A percentile compares a stretch with the other conserved stretches of the same genome.
Evolutionary conservation across 2,797 vertebrate species (phyloP).

Genomic region (Sparidentex hasta): DNA sequence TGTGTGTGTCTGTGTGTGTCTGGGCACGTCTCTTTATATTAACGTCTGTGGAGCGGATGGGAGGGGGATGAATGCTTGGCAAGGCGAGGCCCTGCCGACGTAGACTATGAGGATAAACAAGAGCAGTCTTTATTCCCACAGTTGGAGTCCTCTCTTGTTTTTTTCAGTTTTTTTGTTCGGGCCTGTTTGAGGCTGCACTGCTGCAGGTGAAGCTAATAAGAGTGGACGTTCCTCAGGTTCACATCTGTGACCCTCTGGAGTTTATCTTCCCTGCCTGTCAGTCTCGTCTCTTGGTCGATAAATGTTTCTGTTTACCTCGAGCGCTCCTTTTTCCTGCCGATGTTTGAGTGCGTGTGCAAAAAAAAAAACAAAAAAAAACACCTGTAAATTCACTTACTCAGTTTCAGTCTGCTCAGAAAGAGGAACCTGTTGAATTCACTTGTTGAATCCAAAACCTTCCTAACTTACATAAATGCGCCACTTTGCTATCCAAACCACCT

Average conservation of each 20-base stretch:
- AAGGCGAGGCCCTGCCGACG: slow-evolving; percentile 56
- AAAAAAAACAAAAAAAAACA: background rate
- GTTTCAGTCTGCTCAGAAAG: slow-evolving; percentile 14
- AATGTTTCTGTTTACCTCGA: slow-evolving; percentile 51
- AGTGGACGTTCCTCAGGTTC: slow-evolving; percentile 72
- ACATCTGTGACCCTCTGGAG: slow-evolving; percentile 72
- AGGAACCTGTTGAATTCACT: slow-evolving; percentile 69
- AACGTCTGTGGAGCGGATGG: slow-evolving; percentile 54
- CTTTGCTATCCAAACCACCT: slow-evolving; percentile 41
- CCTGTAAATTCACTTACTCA: slow-evolving; percentile 3
- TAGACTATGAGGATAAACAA: slow-evolving; percentile 70
- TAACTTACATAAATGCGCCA: slow-evolving; percentile 5
- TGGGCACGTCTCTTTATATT: slow-evolving; percentile 72
- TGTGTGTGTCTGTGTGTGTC: slow-evolving; percentile 21
- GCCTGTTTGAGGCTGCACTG: slow-evolving; percentile 41
- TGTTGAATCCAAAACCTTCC: slow-evolving; percentile 35
- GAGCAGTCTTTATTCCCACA: slow-evolving; percentile 66
- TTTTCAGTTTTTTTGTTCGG: slow-evolving; percentile 32
- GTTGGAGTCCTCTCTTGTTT: slow-evolving; percentile 58
- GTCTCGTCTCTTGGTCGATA: slow-evolving; percentile 64
- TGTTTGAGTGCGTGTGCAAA: slow-evolving; percentile 3
- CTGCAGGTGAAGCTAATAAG: slow-evolving; percentile 77
- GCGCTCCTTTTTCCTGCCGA: background rate
- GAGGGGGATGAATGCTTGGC: slow-evolving; percentile 64
- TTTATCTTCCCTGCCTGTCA: slow-evolving; percentile 72